Base-by-base conservation (phyloP, 2,888 invertebrate species). In the Tholera decimalis region DNA sequence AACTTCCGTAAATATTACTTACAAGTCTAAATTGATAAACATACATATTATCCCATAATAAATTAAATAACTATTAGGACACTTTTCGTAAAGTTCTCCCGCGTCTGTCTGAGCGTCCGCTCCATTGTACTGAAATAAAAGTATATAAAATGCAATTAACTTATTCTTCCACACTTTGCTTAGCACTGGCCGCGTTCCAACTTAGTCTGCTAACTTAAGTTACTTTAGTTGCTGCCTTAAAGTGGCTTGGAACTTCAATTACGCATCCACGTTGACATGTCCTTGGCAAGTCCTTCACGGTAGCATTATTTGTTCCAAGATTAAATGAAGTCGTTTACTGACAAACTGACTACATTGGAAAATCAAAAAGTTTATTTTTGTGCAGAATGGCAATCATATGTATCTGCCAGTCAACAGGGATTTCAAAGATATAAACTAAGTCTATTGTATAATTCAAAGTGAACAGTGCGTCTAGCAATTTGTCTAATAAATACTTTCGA, bases 121-220 rank as follows among this genome's bases (percentile, higher is more conserved):
- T 51, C 60, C 41, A 44, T 49, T 57, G 72, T 60, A 53, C 35
- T 54, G n/a, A n/a, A 66, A 51, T 50, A 64, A 64, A 37, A 58
- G 39, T 50, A 58, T 49, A 64, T 58, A 64, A 73, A 77, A 66
- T 54, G 44, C 66, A 77, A 72, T 74, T 77, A 74, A 77, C 49
- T 66, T 66, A 77, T 77, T 77, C 65, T 65, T 72, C 56, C 44
- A 60, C 60, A 72, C 66, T 74, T 77, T 60, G 60, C 77, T 77
- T 72, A 65, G 76, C 66, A 66, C 60, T 77, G 74, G 77, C 77
- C 60, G 41, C 56, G 73, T 77, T 66, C 77, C 74, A 74, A 74
- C 43, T 74, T 53, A 60, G 35, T 64, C 60, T 53, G 33, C 37
- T 56, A 59, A 66, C 47, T 72, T 60, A 43, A 60, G 56, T 60